Conservation (phyloP, 1,140 invertebrate genomes). For the Camponotus vicinus region DNA sequence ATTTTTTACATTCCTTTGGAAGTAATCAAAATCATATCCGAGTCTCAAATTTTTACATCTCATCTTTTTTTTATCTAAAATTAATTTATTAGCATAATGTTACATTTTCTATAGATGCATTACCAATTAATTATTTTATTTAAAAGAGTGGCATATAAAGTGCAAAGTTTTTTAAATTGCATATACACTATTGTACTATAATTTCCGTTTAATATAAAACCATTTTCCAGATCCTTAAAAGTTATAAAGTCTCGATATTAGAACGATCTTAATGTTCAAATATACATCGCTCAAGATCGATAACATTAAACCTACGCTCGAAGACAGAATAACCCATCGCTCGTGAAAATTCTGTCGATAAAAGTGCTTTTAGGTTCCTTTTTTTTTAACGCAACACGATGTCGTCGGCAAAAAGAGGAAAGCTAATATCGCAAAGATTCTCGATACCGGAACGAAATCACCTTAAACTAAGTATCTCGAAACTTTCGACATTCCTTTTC, state of each 20-base stretch:
- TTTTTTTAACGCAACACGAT: conserved; percentile 24
- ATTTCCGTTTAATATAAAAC: background rate
- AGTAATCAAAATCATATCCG: background rate
- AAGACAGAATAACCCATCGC: conserved; percentile 17
- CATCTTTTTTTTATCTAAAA: too few relatives aligned
- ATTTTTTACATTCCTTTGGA: background rate
- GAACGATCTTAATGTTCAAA: background rate
- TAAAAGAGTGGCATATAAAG: background rate
- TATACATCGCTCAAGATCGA: conserved; percentile 20
- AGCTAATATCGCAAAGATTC: background rate
- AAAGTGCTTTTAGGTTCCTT: conserved; percentile 12
- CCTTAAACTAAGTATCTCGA: background rate
- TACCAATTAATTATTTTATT: background rate
- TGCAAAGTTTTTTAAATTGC: background rate
- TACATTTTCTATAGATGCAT: background rate
- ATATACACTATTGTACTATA: background rate
- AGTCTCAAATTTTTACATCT: background rate
- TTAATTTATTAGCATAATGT: conserved; percentile 5
- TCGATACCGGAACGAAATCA: background rate
- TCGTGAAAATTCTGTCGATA: conserved; percentile 47
- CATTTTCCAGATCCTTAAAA: background rate
- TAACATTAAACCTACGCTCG: conserved; percentile 22
- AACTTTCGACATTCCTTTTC: background rate
- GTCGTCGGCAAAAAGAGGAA: background rate
- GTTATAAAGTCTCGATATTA: conserved; percentile 22